Conservation (phyloP, 2,797 vertebrate species). For the Amblyopsis hoosieri region DNA sequence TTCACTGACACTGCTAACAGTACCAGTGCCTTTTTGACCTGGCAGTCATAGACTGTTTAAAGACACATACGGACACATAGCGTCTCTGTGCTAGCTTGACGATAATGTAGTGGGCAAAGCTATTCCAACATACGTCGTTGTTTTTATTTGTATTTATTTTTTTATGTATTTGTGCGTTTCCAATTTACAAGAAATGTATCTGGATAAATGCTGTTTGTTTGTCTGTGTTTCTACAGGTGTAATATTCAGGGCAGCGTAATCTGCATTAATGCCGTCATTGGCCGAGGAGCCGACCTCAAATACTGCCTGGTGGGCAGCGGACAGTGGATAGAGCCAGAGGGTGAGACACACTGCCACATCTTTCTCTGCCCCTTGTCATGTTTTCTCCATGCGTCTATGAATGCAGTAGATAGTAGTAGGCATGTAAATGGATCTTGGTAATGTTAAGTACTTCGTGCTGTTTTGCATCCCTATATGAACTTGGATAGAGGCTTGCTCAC, state of each 20-base stretch:
- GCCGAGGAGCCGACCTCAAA: conserved; percentile 90
- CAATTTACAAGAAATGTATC: neutral
- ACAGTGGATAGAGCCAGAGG: conserved; percentile 84
- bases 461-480: neutral
- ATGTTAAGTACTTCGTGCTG: neutral
- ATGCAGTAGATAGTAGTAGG: neutral
- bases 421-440: neutral
- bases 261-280: conserved; percentile 89
- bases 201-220: neutral
- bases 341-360: conserved; percentile 52
- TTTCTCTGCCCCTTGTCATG: neutral
- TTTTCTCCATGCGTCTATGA: neutral
- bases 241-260: conserved; percentile 92
- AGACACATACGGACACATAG: too few species aligned
- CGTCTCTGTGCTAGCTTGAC: too few species aligned
- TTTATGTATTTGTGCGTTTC: conserved; percentile 2
- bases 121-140: too few species aligned
- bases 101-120: too few species aligned
- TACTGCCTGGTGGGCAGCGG: conserved; percentile 92
- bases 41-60: too few species aligned
- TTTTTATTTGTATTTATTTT: too few species aligned
- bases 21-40: too few species aligned
- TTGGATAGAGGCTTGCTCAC: neutral
- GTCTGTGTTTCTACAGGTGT: conserved; percentile 78
- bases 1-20: too few species aligned